Evolutionary conservation across 2,797 vertebrate species (phyloP).

Genomic region (Taenioides sp.): DNA sequence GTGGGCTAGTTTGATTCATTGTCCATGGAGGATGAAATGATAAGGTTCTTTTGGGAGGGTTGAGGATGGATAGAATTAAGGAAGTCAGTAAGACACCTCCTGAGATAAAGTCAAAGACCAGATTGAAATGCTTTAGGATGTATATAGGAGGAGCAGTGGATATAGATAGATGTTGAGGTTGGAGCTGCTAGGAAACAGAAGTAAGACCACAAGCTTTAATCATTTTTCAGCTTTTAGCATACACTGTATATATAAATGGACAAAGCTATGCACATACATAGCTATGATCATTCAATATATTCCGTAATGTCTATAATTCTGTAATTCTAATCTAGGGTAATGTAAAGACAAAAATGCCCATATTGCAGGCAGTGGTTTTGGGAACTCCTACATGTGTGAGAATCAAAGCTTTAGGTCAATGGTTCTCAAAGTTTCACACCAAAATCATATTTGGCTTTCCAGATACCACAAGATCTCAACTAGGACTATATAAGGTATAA

Average conservation of each 20-base stretch:
- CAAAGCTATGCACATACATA: too few relatives aligned
- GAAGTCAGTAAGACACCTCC: conserved; percentile 18
- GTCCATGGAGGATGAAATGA: background rate
- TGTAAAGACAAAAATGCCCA: background rate
- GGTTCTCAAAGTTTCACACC: too few relatives aligned
- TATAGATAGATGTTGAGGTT: background rate
- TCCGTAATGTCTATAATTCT: too few relatives aligned
- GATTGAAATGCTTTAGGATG: background rate
- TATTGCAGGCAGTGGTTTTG: background rate
- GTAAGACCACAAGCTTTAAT: background rate
- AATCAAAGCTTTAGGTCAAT: background rate
- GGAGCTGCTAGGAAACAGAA: background rate
- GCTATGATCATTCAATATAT: too few relatives aligned
- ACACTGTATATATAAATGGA: too few relatives aligned
- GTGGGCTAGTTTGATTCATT: background rate
- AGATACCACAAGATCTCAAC: too few relatives aligned
- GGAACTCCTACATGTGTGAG: background rate
- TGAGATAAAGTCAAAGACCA: background rate
- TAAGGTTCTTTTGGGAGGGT: background rate
- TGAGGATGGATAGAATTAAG: background rate
- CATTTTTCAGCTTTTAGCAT: too few relatives aligned
- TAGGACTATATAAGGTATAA: too few relatives aligned
- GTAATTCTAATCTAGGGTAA: background rate
- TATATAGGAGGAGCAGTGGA: background rate
- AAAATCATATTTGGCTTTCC: too few relatives aligned